A percentile compares a stretch with the other conserved stretches of the same genome.
Evolutionary conservation across 37 sponge, comb jelly and placozoan species (phyloP).

Genomic region (Crambe crambe): DNA sequence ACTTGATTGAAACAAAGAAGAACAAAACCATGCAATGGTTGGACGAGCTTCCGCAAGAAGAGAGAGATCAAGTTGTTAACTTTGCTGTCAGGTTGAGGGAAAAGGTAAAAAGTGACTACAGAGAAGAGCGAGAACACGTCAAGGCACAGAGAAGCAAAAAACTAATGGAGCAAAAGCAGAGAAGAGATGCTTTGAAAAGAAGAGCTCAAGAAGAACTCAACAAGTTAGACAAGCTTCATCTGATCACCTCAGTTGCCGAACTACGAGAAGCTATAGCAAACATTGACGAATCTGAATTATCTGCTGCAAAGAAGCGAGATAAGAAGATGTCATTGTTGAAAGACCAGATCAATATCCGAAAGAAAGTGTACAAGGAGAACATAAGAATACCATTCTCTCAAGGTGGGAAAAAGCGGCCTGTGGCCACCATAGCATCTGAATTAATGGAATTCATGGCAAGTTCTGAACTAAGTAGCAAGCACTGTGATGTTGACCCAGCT

Average conservation of each 20-base stretch:
- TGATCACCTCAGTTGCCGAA: slow-evolving; percentile 24
- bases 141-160: background rate
- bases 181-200: slow-evolving; percentile 34
- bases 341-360: slow-evolving; percentile 17
- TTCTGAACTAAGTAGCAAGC: slow-evolving; percentile 8
- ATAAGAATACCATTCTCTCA: slow-evolving; percentile 31
- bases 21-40: no score
- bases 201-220: slow-evolving; percentile 21
- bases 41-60: no score
- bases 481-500: slow-evolving; percentile 10
- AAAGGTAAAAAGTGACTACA: no score
- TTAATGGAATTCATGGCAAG: slow-evolving; percentile 12
- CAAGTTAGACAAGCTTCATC: slow-evolving; percentile 11
- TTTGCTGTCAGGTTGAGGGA: background rate
- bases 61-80: no score
- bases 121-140: slow-evolving; percentile 5
- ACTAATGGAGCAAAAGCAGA: slow-evolving; percentile 7
- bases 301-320: slow-evolving; percentile 20
- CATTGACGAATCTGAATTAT: slow-evolving; percentile 31
- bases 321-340: slow-evolving; percentile 25
- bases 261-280: slow-evolving; percentile 10
- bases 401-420: slow-evolving; percentile 14
- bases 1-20: no score
- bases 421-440: slow-evolving; percentile 24
- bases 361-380: no score